Percentiles rank a stretch among this genome's conserved stretches.
phyloP scores from a whole-genome alignment of 2,797 vertebrate genomes.

The Enteromius treurensis region DNA sequence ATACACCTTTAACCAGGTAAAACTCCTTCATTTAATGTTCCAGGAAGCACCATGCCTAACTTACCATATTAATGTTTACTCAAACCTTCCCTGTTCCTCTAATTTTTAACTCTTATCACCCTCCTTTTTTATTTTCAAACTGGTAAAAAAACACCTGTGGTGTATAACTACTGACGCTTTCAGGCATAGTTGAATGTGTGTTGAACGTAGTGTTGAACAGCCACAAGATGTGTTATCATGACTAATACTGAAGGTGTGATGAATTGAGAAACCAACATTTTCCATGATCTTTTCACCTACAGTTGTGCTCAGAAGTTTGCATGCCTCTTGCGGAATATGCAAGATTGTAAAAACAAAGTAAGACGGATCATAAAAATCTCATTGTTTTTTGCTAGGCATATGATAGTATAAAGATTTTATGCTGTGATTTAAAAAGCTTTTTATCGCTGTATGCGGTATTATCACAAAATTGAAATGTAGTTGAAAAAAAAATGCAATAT shows the following conservation, averaged over 20 bases:
- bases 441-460: no score
- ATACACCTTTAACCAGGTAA: slow-evolving; percentile 99
- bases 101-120: neutral
- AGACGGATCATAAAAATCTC: neutral
- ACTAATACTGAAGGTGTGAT: neutral
- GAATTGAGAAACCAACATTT: neutral
- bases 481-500: no score
- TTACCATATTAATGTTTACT: slow-evolving; percentile 2
- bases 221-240: neutral
- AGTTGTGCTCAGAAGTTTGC: neutral
- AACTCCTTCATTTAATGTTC: neutral
- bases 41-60: neutral
- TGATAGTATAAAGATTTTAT: no score
- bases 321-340: neutral
- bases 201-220: neutral
- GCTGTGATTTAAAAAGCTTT: no score
- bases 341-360: neutral
- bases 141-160: neutral
- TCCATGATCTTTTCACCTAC: neutral
- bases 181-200: neutral
- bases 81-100: neutral
- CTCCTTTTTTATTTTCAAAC: neutral
- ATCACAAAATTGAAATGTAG: no score
- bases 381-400: neutral
- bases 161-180: neutral